Evolutionary conservation across 2,888 invertebrate genomes (phyloP).

Genomic region (Tipula vernalis): DNA sequence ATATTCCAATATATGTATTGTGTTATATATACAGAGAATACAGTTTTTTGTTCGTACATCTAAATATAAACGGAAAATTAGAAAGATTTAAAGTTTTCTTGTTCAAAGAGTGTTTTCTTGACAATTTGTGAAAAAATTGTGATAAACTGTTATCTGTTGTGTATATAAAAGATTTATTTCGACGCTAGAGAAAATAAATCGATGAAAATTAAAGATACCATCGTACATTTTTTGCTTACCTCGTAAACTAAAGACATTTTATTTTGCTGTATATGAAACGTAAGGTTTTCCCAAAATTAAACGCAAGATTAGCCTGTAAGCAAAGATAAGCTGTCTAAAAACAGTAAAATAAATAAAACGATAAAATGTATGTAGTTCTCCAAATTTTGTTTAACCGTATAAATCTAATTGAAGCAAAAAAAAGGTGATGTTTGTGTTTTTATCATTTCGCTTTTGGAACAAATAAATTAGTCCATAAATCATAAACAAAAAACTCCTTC

Average conservation of each 20-base stretch:
- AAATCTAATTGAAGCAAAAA: background rate
- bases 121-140: background rate
- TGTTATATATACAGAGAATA: background rate
- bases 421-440: background rate
- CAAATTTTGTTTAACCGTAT: background rate
- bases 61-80: background rate
- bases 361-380: too few species aligned
- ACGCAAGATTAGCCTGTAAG: too few species aligned
- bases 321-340: too few species aligned
- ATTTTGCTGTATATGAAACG: background rate
- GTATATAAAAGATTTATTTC: background rate
- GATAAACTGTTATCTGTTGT: background rate
- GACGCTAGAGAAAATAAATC: background rate
- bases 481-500: background rate
- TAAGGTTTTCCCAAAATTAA: too few species aligned
- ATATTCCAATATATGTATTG: background rate
- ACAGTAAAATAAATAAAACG: too few species aligned
- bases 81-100: background rate
- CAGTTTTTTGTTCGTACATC: background rate
- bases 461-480: background rate
- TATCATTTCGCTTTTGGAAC: background rate
- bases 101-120: background rate
- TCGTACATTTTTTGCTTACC: background rate
- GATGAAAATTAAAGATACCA: background rate
- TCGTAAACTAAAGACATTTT: background rate